These are phyloP conservation scores for Phylloscopus trochilus DNA, from an alignment of 2,113 vertebrate species.

Conservation along the genomic window DNA sequence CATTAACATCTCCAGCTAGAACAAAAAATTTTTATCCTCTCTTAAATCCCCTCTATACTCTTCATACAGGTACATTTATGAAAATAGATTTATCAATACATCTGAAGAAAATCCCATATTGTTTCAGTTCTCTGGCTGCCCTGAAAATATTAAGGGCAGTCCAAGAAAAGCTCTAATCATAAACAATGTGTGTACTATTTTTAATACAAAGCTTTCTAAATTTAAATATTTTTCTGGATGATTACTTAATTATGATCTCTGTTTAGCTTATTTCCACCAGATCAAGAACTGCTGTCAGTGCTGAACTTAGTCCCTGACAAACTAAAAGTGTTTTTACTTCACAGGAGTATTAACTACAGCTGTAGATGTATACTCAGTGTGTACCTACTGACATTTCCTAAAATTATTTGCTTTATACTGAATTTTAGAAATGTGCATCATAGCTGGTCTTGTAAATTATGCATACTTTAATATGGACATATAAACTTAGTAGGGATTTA, in stretches of 20 bases:
- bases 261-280: background rate
- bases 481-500: background rate
- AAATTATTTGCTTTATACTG: background rate
- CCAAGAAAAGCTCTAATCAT: background rate
- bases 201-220: background rate
- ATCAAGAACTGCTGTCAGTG: background rate
- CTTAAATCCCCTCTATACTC: background rate
- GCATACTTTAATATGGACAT: background rate
- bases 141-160: background rate
- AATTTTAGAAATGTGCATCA: background rate
- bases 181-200: background rate
- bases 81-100: background rate
- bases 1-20: background rate
- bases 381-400: background rate
- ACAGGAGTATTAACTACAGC: background rate
- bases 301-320: background rate
- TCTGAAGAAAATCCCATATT: background rate
- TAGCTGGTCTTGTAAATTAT: background rate
- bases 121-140: background rate
- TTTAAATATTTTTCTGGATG: background rate
- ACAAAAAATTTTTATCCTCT: background rate
- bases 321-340: background rate
- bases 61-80: background rate
- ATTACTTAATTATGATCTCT: background rate
- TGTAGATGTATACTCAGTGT: background rate